Base-by-base conservation (phyloP, 1,140 invertebrate species). In the Trichonephila clavata region DNA sequence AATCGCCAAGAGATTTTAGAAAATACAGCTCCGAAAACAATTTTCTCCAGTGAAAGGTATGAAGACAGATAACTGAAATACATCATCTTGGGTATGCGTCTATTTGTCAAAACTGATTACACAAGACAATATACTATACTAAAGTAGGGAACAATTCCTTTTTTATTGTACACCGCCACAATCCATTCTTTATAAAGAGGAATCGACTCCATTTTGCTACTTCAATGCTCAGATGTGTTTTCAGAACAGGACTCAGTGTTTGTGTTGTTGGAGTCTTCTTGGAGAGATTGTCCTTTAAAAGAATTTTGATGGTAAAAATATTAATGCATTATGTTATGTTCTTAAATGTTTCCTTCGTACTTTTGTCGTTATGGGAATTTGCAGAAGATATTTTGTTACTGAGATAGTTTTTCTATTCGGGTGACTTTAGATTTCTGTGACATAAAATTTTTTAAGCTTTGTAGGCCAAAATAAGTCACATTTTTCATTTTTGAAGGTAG, bases 31-130 rank as follows among this genome's bases (percentile, higher is more conserved):
- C 3, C 0, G 71, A 77, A 77, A 77, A 77, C 71, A 77, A 77
- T 77, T 77, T 77, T 39, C 71, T 16, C 18, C 71, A 77, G 71
- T 77, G 71, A 77, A 77, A 77, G 27, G 71, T 77, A 77, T 39
- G 71, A 77, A 77, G 71, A 77, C 71, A 77, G 71, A 77, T 77
- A 77, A 77, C 71, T 39, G 71, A 77, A 77, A 77, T 77, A 27
- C 71, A 77, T 77, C 71, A 77, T 77, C 71, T 14, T 16, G 27
- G 27, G 32, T 77, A 77, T 77, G 27, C 71, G 71, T 77, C 71
- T 77, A 77, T 77, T 77, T 77, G 71, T 77, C 71, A 77, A 39
- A 77, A 77, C 71, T 77, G 71, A 77, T 77, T 77, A 77, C 71
- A 77, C 24, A 77, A 77, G 71, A 77, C 71, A 77, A 77, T 77